Percentiles rank a stretch among this genome's conserved stretches.
phyloP scores from a whole-genome alignment of 2,797 vertebrate species.

The Tauraco hartlaubi region DNA sequence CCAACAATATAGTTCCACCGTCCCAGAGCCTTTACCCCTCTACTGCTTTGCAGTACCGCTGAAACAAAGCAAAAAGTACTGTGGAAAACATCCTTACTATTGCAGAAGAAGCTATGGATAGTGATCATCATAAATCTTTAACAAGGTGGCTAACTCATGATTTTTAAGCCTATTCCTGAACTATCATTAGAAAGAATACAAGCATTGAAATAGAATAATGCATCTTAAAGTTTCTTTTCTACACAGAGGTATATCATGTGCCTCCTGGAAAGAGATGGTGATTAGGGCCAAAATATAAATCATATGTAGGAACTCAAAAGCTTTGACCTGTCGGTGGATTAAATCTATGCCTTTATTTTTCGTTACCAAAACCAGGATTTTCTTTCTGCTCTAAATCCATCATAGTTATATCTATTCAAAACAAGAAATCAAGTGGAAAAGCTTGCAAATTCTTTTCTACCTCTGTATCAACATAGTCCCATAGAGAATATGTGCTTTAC shows the following conservation, averaged over 20 bases:
- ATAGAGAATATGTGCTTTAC: not conserved
- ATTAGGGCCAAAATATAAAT: not conserved
- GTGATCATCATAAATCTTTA: not conserved
- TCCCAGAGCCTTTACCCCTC: not conserved
- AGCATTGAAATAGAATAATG: not conserved
- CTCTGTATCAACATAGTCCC: not conserved
- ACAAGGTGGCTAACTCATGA: not conserved
- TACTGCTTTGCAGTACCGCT: not conserved
- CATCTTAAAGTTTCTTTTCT: not conserved
- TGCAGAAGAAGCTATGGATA: not conserved
- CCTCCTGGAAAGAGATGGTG: not conserved
- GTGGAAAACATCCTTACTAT: not conserved
- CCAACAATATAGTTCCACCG: not conserved
- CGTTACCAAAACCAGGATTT: not conserved
- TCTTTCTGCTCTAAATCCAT: not conserved
- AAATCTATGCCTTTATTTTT: not conserved
- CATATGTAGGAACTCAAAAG: not conserved
- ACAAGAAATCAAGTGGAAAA: not conserved
- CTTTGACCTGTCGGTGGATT: not conserved
- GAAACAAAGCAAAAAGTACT: not conserved
- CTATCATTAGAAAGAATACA: not conserved
- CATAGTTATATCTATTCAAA: not conserved
- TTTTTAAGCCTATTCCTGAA: not conserved
- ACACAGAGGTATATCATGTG: not conserved
- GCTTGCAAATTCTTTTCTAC: not conserved